phyloP scores from a whole-genome alignment of 1,140 invertebrate genomes.

The Heliconius melpomene region DNA sequence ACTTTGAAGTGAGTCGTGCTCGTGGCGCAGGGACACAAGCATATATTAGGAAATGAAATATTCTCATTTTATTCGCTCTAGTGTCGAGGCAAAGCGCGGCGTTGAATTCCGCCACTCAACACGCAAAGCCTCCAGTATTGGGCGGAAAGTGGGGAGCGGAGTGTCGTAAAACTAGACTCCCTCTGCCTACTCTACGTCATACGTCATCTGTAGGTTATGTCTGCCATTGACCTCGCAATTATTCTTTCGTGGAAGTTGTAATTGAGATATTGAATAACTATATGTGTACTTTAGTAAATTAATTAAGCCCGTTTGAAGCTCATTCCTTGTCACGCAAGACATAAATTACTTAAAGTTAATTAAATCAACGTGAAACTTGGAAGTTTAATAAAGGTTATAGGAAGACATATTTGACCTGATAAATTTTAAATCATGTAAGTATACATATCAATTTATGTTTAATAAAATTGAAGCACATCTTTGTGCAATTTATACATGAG shows the following conservation, averaged over 20 bases:
- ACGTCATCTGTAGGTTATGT: neutral
- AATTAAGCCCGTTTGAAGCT: neutral
- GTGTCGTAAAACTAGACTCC: neutral
- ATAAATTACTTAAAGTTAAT: constrained; percentile 16
- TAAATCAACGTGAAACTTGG: constrained; percentile 1
- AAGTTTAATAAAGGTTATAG: neutral
- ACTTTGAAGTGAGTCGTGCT: neutral
- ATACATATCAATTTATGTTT: neutral
- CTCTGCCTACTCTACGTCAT: neutral
- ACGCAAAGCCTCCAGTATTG: too few species aligned
- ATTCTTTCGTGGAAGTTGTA: neutral
- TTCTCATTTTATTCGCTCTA: too few species aligned
- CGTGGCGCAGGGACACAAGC: too few species aligned
- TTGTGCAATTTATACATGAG: too few species aligned
- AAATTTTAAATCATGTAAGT: neutral
- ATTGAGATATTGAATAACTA: neutral
- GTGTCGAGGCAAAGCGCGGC: too few species aligned
- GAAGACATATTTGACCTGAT: neutral
- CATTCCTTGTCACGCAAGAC: constrained; percentile 12
- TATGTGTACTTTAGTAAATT: neutral
- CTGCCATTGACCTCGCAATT: neutral
- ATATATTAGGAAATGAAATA: too few species aligned
- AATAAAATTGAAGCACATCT: neutral
- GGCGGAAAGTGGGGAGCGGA: too few species aligned
- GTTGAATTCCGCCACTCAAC: too few species aligned